A percentile compares a stretch with the other conserved stretches of the same genome.
Conservation (phyloP, 2,797 vertebrate genomes). For the Paguma larvata region DNA sequence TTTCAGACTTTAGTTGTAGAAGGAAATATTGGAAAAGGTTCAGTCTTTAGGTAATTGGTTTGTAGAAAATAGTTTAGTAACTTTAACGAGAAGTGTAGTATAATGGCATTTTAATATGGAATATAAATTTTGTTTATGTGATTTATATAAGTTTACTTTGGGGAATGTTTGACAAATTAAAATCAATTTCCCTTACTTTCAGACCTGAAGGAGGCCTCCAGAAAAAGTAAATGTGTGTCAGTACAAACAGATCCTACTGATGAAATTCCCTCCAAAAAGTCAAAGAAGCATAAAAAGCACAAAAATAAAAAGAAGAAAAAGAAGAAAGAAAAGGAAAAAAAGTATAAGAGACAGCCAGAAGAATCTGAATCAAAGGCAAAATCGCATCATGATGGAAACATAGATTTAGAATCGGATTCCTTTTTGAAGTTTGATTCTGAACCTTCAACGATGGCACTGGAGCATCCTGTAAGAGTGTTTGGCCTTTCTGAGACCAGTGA, state of each 20-base stretch:
- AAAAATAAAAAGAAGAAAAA: conserved; percentile 95
- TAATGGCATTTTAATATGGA: not conserved
- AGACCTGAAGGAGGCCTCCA: conserved; percentile 89
- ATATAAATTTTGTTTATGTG: not conserved
- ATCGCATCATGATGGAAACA: conserved; percentile 83
- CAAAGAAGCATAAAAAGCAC: conserved; percentile 97
- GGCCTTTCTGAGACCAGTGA: conserved; percentile 72
- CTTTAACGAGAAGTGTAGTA: not conserved
- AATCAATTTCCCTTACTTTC: conserved; percentile 79
- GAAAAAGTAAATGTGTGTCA: conserved; percentile 88
- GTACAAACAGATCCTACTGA: conserved; percentile 90
- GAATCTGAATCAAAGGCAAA: conserved; percentile 84
- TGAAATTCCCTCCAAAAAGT: conserved; percentile 91
- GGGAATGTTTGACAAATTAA: conserved; percentile 66
- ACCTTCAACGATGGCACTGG: conserved; percentile 75
- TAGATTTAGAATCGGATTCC: conserved; percentile 84
- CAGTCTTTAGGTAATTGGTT: not conserved
- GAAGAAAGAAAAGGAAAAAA: conserved; percentile 92
- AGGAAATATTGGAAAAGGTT: not conserved
- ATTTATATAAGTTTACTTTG: conserved; percentile 62
- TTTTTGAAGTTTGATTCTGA: conserved; percentile 82
- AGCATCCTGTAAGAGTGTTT: conserved; percentile 73
- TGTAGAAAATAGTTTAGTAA: not conserved
- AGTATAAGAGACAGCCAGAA: conserved; percentile 90
- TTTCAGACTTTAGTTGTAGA: not conserved